These are phyloP conservation scores for Clavelina lepadiformis DNA, from an alignment of 23 tunicate species.

Conservation along the genomic window DNA sequence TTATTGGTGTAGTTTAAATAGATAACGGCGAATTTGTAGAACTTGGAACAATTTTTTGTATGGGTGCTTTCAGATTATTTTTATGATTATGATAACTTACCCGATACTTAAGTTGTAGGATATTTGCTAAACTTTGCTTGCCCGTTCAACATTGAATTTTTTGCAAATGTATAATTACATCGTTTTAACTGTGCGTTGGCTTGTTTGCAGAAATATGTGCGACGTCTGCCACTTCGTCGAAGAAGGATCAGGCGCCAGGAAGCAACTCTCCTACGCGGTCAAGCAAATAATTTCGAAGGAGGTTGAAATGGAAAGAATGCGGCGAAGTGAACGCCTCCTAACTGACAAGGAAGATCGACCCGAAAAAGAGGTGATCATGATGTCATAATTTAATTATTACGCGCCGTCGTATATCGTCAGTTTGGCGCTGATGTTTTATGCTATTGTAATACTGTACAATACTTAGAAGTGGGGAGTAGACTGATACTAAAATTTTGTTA, in stretches of 20 bases:
- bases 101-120: no score
- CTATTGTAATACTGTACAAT: no score
- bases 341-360: conserved; percentile 5
- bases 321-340: conserved; percentile 61
- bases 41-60: no score
- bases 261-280: conserved; percentile 58
- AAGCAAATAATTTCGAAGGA: conserved; percentile 91
- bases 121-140: neutral
- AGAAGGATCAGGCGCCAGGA: conserved; percentile 6
- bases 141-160: neutral
- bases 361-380: conserved; percentile 4
- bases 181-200: neutral
- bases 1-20: no score
- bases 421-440: no score
- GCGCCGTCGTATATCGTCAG: no score
- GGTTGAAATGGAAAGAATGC: conserved; percentile 75
- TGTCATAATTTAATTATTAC: no score
- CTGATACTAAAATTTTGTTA: no score
- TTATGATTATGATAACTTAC: no score
- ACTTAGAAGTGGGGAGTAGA: no score
- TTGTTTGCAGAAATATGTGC: conserved; percentile 45
- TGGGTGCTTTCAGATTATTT: no score
- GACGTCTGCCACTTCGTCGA: conserved; percentile 59
- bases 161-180: neutral
- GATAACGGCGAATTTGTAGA: no score